phyloP scores from a whole-genome alignment of 2,888 invertebrate species.

The Choreutis nemorana region DNA sequence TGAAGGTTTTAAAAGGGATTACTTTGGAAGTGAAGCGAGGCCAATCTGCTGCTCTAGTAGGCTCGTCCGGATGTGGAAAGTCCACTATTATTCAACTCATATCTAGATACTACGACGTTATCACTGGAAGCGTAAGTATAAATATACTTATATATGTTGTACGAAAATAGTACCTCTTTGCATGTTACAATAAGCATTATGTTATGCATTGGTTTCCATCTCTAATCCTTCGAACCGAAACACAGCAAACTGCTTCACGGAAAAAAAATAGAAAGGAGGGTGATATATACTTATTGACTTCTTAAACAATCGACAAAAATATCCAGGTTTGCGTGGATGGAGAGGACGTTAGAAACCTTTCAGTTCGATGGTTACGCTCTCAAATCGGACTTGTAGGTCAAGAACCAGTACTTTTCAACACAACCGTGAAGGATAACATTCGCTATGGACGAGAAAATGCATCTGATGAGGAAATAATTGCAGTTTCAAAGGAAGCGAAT shows the following conservation, averaged over 20 bases:
- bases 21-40: slow-evolving; percentile 70
- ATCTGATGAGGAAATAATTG: background rate
- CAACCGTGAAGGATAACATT: background rate
- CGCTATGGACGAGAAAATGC: background rate
- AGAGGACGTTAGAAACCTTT: background rate
- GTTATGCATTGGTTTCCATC: too few relatives aligned
- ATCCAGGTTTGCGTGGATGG: background rate
- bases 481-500: background rate
- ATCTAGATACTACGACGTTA: slow-evolving; percentile 68
- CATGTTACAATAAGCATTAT: too few relatives aligned
- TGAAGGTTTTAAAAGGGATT: slow-evolving; percentile 69
- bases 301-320: background rate
- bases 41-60: slow-evolving; percentile 77
- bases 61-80: slow-evolving; percentile 78
- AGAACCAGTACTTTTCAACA: background rate
- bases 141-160: too few relatives aligned
- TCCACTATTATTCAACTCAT: slow-evolving; percentile 79
- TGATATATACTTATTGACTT: too few relatives aligned
- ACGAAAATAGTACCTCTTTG: background rate
- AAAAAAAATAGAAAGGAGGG: too few relatives aligned
- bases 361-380: slow-evolving; percentile 1
- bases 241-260: too few relatives aligned
- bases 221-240: too few relatives aligned
- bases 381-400: slow-evolving; percentile 1
- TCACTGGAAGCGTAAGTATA: slow-evolving; percentile 19